Base-by-base conservation (phyloP, 2,888 invertebrate species). In the Diarsia dahlii region DNA sequence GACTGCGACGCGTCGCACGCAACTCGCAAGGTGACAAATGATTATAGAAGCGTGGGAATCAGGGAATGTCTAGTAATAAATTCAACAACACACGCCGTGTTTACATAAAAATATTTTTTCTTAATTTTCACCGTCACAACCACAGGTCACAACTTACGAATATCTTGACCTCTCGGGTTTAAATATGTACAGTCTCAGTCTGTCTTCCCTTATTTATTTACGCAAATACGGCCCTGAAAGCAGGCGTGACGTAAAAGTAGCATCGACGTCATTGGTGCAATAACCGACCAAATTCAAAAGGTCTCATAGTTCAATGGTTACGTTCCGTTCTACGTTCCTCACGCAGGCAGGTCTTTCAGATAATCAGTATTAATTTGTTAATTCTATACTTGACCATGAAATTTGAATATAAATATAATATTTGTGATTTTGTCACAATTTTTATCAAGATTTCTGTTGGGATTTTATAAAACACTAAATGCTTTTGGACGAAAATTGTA, bases 161-260 rank as follows among this genome's bases (percentile, higher is more conserved):
- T 79, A 75, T 84, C 81, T 77, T 83, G 84, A 86, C 85, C 84
- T 82, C 78, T 86, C 74, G 66, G 20, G 28, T 74, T 69, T 81
- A 73, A 81, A 81, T 91, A 90, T n/a, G n/a, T n/a, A n/a, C n/a
- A n/a, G n/a, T n/a, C n/a, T n/a, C 89, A 87, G 90, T 88, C 86
- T 87, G 90, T 88, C 86, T 87, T 91, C 89, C 88, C 90, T 88
- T 87, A 88, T 90, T 88, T 93, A 92, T 93, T 93, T 92, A 92
- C 91, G 89, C 91, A 91, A 95, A 91, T 95, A 91, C 95, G 96
- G 93, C 95, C 95, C 96, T 96, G 96, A 95, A 94, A 93, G 89
- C 89, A 91, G 94, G 94, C 93, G 94, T 96, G 96, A 96, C 96
- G 96, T 95, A 94, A 93, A 93, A 88, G 89, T 80, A 74, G 81